Base-by-base conservation (phyloP, 1,140 invertebrate genomes). In the Lordiphosa mommai region DNA sequence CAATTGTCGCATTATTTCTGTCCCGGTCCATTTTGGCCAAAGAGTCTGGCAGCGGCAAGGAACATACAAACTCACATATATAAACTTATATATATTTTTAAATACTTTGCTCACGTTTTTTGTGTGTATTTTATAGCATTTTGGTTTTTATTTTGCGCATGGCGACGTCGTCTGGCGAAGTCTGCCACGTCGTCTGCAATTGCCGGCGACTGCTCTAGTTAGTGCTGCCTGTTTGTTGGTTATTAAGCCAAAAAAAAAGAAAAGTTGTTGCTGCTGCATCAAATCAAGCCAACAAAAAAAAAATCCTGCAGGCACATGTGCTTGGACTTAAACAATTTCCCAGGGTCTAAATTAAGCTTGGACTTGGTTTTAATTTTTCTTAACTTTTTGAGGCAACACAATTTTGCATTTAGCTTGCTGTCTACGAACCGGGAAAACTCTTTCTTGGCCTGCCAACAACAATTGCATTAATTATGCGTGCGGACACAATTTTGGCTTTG, bases 381-480 rank as follows among this genome's bases (percentile, higher is more conserved):
- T 5, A 23, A 29, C 5, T 27, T 44, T 44, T 58, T 10, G 12
- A 13, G 4, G 27, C 4, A 43, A 43, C 20, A 23, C 20, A 4
- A 27, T 43, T 43, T 43, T 43, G 40, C 40, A 43, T 43, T 43
- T 43, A 27, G 17, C n/a, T 7, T 7, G 14, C 17, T 23, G 34
- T 16, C 30, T 33, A 50, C 37, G 27, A 32, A 6, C 8, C 13
- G 2, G 9, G n/a, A 32, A 41, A 52, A 52, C 43, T 63, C 49
- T 58, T 61, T 51, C 61, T 57, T 46, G 41, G 30, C 57, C 53
- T 51, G 47, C 49, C 51, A 46, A 77, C 51, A 46, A 77, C 66
- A 80, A 80, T 80, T 66, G 70, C 74, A 79, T 82, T 79, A 79
- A 79, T 82, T 79, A 80, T 74, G 69, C 55, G 65, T 74, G 74